Conservation (phyloP, 2,888 invertebrate species). For the Orchestes rusci region DNA sequence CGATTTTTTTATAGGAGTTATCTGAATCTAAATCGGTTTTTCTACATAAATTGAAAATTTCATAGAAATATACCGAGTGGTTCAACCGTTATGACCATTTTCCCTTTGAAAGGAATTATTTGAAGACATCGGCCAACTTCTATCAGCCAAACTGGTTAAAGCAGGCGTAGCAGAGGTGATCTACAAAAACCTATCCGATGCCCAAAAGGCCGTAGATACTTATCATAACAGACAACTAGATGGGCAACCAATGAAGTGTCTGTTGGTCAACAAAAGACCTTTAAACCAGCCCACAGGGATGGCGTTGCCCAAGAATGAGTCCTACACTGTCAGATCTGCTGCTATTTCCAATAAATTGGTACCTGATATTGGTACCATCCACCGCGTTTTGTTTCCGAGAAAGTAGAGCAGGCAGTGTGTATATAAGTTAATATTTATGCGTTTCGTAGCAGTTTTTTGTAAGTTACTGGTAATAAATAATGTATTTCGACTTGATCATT, state of each 20-base stretch:
- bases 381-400: slow-evolving; percentile 57
- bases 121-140: slow-evolving; percentile 83
- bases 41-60: too few species aligned
- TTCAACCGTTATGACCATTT: too few species aligned
- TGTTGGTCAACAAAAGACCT: slow-evolving; percentile 70
- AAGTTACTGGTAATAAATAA: neutral
- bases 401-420: too few species aligned
- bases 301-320: slow-evolving; percentile 35
- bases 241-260: slow-evolving; percentile 89
- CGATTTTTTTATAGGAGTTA: too few species aligned
- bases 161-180: slow-evolving; percentile 89
- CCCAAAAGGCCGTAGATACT: slow-evolving; percentile 82
- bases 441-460: neutral
- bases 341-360: slow-evolving; percentile 44
- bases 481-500: too few species aligned
- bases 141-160: slow-evolving; percentile 75
- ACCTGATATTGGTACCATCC: slow-evolving; percentile 63
- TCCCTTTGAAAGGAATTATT: slow-evolving; percentile 73
- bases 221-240: slow-evolving; percentile 91
- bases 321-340: slow-evolving; percentile 5
- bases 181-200: slow-evolving; percentile 77
- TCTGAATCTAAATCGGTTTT: too few species aligned
- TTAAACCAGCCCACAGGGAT: slow-evolving; percentile 53
- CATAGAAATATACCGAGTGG: too few species aligned
- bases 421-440: too few species aligned